Base-by-base conservation (phyloP, 2,888 invertebrate genomes). In the Brenthis daphne region DNA sequence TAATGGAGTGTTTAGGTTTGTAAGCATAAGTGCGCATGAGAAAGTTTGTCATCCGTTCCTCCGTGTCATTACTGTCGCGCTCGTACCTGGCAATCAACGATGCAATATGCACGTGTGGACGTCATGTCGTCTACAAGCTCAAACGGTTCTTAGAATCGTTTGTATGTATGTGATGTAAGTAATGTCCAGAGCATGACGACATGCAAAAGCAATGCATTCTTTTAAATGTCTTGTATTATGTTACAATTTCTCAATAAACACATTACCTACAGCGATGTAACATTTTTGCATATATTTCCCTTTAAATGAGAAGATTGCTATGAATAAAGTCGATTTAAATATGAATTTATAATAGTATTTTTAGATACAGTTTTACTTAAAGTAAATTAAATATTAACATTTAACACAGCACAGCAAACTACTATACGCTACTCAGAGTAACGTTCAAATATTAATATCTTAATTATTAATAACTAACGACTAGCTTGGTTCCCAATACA, bases 181-280 rank as follows among this genome's bases (percentile, higher is more conserved):
- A 64, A 57, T 81, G 82, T 80, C 80, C 80, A 80, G 77, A 77
- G 79, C 85, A 86, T 87, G 85, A 83, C 84, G 83, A 80, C 84
- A 87, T 85, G 85, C 79, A 80, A 88, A 85, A 84, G 82, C 79
- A 82, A 86, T 80, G 82, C 80, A 81, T 86, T 86, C 85, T 82
- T 80, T 82, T 84, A 82, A 85, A 82, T 80, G 80, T 77, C 80
- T 76, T 79, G 84, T 85, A 79, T 88, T 81, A 76, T 77, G 85
- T 88, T 87, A 87, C 85, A 67, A 72, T 64, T 75, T 74, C 74
- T 66, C 58, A 55, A 70, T 74, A 73, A 74, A 68, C 47, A 60
- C 47, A 56, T 57, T 33, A 51, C 51, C 11, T 16, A 54, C 48
- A 68, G 56, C 50, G 48, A 53, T 55, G 16, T 56, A 13, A 50